phyloP scores from a whole-genome alignment of 2,113 vertebrate genomes.

The Brachypodius melanocephalos region DNA sequence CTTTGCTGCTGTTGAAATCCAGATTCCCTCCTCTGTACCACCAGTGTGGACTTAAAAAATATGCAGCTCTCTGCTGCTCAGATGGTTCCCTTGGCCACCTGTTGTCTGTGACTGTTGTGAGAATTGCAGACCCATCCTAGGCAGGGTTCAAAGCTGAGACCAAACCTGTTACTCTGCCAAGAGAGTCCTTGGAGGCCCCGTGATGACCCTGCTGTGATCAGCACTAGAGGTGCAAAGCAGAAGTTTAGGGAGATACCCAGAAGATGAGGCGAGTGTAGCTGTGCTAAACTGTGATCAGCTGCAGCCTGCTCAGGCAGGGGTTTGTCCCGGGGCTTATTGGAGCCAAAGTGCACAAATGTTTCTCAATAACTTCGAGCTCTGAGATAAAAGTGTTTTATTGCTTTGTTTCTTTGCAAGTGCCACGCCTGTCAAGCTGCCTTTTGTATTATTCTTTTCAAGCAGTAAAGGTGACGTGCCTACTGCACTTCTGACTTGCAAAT shows the following conservation, averaged over 20 bases:
- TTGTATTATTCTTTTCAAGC: background rate
- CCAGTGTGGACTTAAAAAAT: background rate
- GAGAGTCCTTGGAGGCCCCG: background rate
- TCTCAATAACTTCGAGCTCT: background rate
- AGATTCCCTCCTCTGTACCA: background rate
- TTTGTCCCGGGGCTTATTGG: background rate
- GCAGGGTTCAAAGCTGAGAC: background rate
- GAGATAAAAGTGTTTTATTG: conserved; percentile 3
- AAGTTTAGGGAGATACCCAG: background rate
- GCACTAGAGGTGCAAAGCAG: background rate
- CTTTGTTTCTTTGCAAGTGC: background rate
- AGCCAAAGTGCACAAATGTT: background rate
- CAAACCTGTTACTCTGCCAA: background rate
- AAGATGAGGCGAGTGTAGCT: background rate
- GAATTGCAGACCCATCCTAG: background rate
- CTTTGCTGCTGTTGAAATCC: background rate
- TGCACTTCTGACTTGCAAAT: background rate
- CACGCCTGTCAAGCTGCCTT: background rate
- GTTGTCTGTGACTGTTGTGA: background rate
- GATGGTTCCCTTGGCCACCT: background rate
- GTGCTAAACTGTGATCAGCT: background rate
- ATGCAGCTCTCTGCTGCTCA: background rate
- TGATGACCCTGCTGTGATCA: background rate
- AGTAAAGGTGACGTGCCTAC: background rate
- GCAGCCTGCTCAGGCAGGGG: background rate